Percentiles rank a stretch among this genome's conserved stretches.
phyloP scores from a whole-genome alignment of 2,113 vertebrate genomes.

The Spea multiplicata region DNA sequence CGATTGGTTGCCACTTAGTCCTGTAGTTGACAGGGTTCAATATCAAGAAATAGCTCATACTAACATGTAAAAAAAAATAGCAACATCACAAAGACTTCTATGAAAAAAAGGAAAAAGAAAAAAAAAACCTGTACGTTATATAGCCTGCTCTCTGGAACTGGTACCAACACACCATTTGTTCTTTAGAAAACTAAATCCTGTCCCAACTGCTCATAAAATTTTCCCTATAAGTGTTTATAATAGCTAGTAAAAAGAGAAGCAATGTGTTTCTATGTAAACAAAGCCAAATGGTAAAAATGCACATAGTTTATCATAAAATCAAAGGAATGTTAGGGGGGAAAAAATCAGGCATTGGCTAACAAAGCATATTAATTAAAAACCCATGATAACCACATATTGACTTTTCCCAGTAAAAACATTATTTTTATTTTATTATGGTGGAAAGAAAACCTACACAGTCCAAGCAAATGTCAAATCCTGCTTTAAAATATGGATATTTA shows the following conservation, averaged over 20 bases:
- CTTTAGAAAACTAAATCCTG: constrained; percentile 63
- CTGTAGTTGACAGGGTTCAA: constrained; percentile 18
- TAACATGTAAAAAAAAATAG: constrained; percentile 34
- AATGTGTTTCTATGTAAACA: constrained; percentile 49
- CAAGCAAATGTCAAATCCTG: constrained; percentile 62
- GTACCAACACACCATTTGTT: constrained; percentile 60
- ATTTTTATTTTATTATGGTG: constrained; percentile 58
- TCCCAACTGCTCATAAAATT: constrained; percentile 71
- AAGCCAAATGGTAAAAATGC: constrained; percentile 45
- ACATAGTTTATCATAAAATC: constrained; percentile 63
- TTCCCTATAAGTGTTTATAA: constrained; percentile 72
- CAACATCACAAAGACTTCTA: constrained; percentile 20
- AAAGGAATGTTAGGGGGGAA: constrained; percentile 56
- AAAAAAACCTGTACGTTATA: constrained; percentile 42
- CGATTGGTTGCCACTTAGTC: constrained; percentile 21
- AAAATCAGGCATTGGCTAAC: constrained; percentile 54
- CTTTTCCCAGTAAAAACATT: constrained; percentile 61
- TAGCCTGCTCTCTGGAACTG: constrained; percentile 66
- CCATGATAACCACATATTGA: constrained; percentile 62
- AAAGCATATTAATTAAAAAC: constrained; percentile 53
- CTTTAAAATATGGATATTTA: constrained; percentile 76
- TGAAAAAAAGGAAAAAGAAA: not conserved
- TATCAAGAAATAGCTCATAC: constrained; percentile 28
- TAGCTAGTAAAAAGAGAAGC: constrained; percentile 69
- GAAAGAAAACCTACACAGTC: constrained; percentile 54